Base-by-base conservation (phyloP, 1,140 invertebrate genomes). In the Drosophila paulistorum region DNA sequence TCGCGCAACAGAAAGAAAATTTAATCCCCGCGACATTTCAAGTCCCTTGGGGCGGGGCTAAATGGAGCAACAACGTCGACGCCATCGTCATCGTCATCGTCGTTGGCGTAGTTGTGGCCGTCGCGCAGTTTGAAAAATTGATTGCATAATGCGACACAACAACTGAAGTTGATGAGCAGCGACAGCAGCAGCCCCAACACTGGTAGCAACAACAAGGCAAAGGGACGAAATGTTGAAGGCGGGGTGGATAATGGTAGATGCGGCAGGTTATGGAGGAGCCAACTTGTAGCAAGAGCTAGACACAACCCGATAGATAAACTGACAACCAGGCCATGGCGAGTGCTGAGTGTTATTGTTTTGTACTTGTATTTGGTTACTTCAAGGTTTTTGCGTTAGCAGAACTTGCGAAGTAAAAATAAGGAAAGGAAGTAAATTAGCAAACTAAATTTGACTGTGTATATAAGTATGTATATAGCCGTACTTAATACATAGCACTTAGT, bases 111-210 rank as follows among this genome's bases (percentile, higher is more conserved):
- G 54, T 45, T 7, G 61, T 71, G 71, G 57, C 59, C 63, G 42
- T 41, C 60, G 69, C 42, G 54, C 26, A 39, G 64, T 78, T 79
- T 79, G 71, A 79, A 79, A 79, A 79, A 79, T 79, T 79, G 77
- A 79, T 79, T 79, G 76, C 77, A 79, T 74, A 79, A 79, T 79
- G 77, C 63, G 77, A 64, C 77, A 67, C 76, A 78, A 71, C 77
- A 79, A 77, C 77, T 73, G 75, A 78, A 78, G 76, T 78, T 78
- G 75, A 78, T 78, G 75, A 78, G 75, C 58, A 62, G 62, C 75
- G 62, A 72, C 74, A 71, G 45, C 48, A 67, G 66, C 69, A 14
- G 62, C 65, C 63, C 39, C 45, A 66, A 55, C 64, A 14, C 62
- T 61, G 35, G 20, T n/a, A 45, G 17, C 42, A 23, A 35, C 37